Base-by-base conservation (phyloP, 2,888 invertebrate species). In the Mimumesa dahlbomi region DNA sequence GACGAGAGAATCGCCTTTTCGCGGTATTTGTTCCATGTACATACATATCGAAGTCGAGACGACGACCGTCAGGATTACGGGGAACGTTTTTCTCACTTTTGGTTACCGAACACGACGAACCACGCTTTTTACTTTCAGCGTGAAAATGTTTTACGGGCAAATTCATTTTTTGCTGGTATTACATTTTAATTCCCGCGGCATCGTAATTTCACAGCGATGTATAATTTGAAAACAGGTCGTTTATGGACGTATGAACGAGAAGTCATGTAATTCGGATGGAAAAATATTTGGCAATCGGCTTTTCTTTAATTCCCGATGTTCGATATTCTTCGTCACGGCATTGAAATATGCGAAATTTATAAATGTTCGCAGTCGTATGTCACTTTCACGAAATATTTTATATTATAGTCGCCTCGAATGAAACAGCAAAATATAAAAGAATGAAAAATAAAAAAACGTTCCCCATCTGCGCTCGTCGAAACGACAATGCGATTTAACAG, bases 401-500 rank as follows among this genome's bases (percentile, higher is more conserved):
- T 13, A 34, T 21, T 16, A n/a, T 9, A 11, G 25, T n/a, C 19
- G 43, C 19, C 21, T 43, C 13, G 19, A 46, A 16, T 1, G 22
- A 38, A 34, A 31, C 2, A 31, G 45, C n/a, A n/a, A n/a, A n/a
- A n/a, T n/a, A n/a, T n/a, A n/a, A n/a, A n/a, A n/a, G n/a, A n/a
- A n/a, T n/a, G n/a, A n/a, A n/a, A n/a, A n/a, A n/a, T n/a, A n/a
- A n/a, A n/a, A n/a, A 57, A 54, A 52, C 58, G 42, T 53, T 61
- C 34, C 42, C 29, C 65, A 13, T 52, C 38, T 40, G 34, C 54
- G 22, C 14, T 57, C 65, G 65, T 21, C 46, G 45, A 38, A 36
- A 59, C 56, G 59, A 43, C 64, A 45, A 38, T 56, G 59, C 48
- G 59, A 57, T 70, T 56, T 52, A 52, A 70, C 65, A 50, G 43